phyloP scores from a whole-genome alignment of 2,888 invertebrate species.

The Callyntrura sp. region DNA sequence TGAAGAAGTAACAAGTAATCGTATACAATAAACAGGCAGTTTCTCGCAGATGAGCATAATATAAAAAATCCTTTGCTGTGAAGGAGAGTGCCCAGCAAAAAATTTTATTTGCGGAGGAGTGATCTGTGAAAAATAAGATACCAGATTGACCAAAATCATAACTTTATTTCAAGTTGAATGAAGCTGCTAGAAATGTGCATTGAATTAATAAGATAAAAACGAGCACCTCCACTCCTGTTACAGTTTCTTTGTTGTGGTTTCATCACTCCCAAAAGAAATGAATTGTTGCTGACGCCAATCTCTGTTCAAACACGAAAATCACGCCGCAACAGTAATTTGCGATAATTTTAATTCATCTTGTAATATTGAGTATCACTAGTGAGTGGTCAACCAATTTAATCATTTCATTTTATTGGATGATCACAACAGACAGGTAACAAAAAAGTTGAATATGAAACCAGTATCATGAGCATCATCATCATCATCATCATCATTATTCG shows the following conservation, averaged over 20 bases:
- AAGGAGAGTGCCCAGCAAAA: neutral
- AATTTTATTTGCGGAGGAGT: neutral
- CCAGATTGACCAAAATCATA: no score
- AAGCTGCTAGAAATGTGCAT: no score
- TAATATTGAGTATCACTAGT: neutral
- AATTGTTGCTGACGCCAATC: constrained; percentile 16
- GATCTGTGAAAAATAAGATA: neutral
- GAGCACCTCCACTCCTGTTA: no score
- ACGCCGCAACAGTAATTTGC: constrained; percentile 28
- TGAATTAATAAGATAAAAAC: no score
- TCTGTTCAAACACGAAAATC: constrained; percentile 27
- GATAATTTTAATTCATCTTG: constrained; percentile 26
- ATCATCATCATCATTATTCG: neutral
- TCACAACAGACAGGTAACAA: neutral
- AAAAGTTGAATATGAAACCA: constrained; percentile 13
- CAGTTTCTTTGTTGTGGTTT: no score
- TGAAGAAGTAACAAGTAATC: constrained; percentile 21
- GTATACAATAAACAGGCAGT: neutral
- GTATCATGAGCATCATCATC: neutral
- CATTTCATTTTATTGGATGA: constrained; percentile 15
- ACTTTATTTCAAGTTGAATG: no score
- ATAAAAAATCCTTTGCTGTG: neutral
- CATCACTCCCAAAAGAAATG: neutral
- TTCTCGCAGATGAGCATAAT: neutral
- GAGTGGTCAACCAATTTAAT: neutral